Evolutionary conservation across 2,888 invertebrate genomes (phyloP), one percentile per base, ranked within the genome.

Genomic region (Chymomyza caudatula): DNA sequence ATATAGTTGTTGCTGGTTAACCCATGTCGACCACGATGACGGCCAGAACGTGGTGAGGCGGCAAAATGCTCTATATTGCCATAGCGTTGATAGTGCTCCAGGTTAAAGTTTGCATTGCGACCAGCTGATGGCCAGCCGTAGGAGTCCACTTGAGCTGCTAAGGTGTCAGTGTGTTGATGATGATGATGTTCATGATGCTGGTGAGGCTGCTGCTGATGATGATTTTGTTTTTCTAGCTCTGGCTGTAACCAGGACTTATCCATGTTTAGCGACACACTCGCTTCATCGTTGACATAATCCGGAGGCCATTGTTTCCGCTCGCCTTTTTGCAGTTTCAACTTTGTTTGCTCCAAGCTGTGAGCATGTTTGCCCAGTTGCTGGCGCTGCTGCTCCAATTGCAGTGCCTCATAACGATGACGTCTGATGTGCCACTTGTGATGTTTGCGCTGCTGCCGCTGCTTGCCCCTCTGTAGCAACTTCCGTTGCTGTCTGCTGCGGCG

Each of bases 1-100:
- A 80, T 61, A 11, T 78, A 4, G 47, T 19, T 13, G 19, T 56
- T 43, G n/a, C 52, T 64, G 11, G 69, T 67, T 6, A 61, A 67
- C 6, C 74, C 64, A 47, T 82, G 80, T 4, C 89, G 89, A 0
- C 88, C 81, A 8, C 88, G 88, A 74, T 88, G 88, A 0, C 89
- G 81, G 0, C 89, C 89, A 0, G 88, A 89, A 43, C 89, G 88
- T 1, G 88, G 65, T 3, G 81, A 71, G 15, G 81, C 86, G 3
- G 67, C 67, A 13, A 64, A 37, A 58, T 75, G 23, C 15, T 83
- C 87, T 2, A 69, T 65, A 37, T 78, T 82, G 11, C 67, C 74
- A 66, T 71, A 77, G 13, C 75, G 73, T 49, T 82, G 73, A 62
- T 83, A 84, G 20, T 52, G 65, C n/a, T 72, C 86, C 68, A 73